Percentiles rank a stretch among this genome's conserved stretches.
Evolutionary conservation across 2,888 invertebrate species (phyloP).

Genomic region (Drosophila testacea): DNA sequence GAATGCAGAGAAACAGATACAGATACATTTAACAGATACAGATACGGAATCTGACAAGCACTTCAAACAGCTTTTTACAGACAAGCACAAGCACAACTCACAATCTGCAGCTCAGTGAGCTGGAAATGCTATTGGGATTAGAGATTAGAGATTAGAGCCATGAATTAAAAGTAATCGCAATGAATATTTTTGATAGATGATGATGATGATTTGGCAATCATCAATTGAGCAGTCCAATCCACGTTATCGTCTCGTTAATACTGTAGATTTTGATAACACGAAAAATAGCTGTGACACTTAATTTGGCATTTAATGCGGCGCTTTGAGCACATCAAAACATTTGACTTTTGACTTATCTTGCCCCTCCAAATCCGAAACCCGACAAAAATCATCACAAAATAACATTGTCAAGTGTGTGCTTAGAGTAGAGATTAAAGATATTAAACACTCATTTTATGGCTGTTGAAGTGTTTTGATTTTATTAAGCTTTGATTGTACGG

Average conservation of each 20-base stretch:
- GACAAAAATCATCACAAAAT: background rate
- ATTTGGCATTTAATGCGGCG: slow-evolving; percentile 49
- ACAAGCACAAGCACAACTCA: slow-evolving; percentile 13
- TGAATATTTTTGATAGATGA: slow-evolving; percentile 54
- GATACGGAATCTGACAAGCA: slow-evolving; percentile 61
- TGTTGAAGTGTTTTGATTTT: slow-evolving; percentile 9
- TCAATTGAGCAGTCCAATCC: slow-evolving; percentile 33
- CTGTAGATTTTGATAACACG: slow-evolving; percentile 45
- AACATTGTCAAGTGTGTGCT: slow-evolving; percentile 10
- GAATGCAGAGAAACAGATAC: slow-evolving; percentile 26
- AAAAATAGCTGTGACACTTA: slow-evolving; percentile 40
- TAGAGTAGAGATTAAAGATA: slow-evolving; percentile 6
- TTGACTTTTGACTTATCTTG: slow-evolving; percentile 25
- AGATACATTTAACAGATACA: slow-evolving; percentile 16
- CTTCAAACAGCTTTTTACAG: slow-evolving; percentile 61
- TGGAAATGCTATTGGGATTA: slow-evolving; percentile 64
- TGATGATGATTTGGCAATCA: slow-evolving; percentile 57
- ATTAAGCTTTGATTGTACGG: background rate
- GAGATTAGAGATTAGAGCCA: slow-evolving; percentile 55
- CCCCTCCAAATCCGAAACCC: background rate
- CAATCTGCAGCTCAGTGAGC: slow-evolving; percentile 65
- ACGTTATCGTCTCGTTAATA: slow-evolving; percentile 39
- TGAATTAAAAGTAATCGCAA: slow-evolving; percentile 69
- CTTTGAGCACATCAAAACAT: slow-evolving; percentile 36
- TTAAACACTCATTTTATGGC: slow-evolving; percentile 6